Base-by-base conservation (phyloP, 2,113 vertebrate species). In the Dryoscopus gambensis region DNA sequence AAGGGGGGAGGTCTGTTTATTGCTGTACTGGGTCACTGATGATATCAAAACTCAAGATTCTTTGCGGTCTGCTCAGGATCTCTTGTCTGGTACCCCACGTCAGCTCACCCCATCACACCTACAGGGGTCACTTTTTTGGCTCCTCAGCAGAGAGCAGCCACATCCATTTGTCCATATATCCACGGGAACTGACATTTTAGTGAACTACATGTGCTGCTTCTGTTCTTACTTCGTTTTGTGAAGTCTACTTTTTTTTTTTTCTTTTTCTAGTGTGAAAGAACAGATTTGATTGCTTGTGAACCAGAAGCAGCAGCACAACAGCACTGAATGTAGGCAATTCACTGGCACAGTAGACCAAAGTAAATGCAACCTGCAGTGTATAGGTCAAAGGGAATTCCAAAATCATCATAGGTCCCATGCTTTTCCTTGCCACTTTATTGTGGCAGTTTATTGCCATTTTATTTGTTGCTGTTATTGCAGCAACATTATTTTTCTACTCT, bases 51-150 rank as follows among this genome's bases (percentile, higher is more conserved):
- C 21, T 60, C 75, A 35, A 64, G 49, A 64, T 68, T 10, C 16
- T 40, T 44, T 15, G 57, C 52, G 23, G 7, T 56, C 62, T 75
- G 21, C 44, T 56, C 24, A 39, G 37, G 35, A 46, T 62, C 15
- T 79, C 64, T 73, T 73, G 44, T 18, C 40, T 84, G 63, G 30
- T 47, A 40, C 49, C 59, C 60, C 16, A 27, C 12, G 44, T 28
- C 47, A 67, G 13, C 22, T 83, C 9, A 71, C 10, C 15, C 15
- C 35, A 55, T 28, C 28, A n/a, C 46, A 57, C 13, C 64, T 57
- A 22, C 50, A 70, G 42, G 17, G 31, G 13, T 49, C 37, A 19
- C 37, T 37, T 10, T 1, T 84, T 64, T 0, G 0, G 18, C 30
- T 83, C 8, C 49, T 83, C 65, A 44, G 22, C 47, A 75, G 62